Percentiles rank a stretch among this genome's conserved stretches.
Evolutionary conservation across 1,140 invertebrate genomes (phyloP).

Genomic region (Drosophila biarmipes): DNA sequence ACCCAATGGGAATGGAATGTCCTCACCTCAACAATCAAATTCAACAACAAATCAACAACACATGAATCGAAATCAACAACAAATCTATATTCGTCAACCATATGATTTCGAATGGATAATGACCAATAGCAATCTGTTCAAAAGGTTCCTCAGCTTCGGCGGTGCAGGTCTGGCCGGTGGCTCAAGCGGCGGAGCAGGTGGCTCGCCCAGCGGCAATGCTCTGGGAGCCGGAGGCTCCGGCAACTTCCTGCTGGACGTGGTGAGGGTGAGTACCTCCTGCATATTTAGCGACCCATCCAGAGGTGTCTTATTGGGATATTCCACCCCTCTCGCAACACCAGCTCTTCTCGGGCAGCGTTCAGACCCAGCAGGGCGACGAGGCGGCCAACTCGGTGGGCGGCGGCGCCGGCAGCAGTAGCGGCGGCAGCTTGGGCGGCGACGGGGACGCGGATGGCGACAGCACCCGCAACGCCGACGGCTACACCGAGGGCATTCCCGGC

Average conservation of each 20-base stretch:
- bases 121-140: constrained; percentile 78
- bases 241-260: constrained; percentile 94
- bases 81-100: background rate
- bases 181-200: constrained; percentile 72
- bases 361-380: constrained; percentile 87
- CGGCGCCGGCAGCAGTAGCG: constrained; percentile 85
- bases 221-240: constrained; percentile 90
- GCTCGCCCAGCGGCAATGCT: constrained; percentile 73
- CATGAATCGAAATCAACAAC: too few relatives aligned
- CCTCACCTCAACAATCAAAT: constrained; percentile 18
- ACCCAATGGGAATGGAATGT: constrained; percentile 20
- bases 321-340: constrained; percentile 69
- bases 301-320: background rate
- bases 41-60: background rate
- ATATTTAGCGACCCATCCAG: too few relatives aligned
- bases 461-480: constrained; percentile 86
- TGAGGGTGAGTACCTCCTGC: constrained; percentile 88
- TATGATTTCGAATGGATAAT: constrained; percentile 38
- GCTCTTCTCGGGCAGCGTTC: constrained; percentile 89
- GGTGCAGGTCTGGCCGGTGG: constrained; percentile 86
- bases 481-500: constrained; percentile 92
- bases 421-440: constrained; percentile 85
- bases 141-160: constrained; percentile 90
- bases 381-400: constrained; percentile 85
- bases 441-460: constrained; percentile 71